Evolutionary conservation across 2,888 invertebrate species (phyloP), one percentile per base, ranked within the genome.

Genomic region (Myopa tessellatipennis): DNA sequence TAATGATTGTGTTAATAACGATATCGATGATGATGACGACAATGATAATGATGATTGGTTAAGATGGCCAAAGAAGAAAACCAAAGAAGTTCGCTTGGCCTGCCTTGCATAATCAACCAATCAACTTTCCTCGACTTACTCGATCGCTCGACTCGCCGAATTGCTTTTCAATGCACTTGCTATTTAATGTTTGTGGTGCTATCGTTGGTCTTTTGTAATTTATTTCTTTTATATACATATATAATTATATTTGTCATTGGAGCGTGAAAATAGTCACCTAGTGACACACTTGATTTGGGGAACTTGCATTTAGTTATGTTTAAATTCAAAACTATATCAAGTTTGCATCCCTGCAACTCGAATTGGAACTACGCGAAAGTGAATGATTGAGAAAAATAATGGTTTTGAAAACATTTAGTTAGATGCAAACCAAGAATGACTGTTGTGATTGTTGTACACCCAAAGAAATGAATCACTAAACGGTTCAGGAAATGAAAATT

Each of bases 241-340:
- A 38, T 34, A 38, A 65, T 34, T 65, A 38, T 38, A 36, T 38
- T 65, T 65, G 65, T 65, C 38, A 65, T 65, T 65, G 38, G 14
- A 38, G 38, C 36, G 16, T 36, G 65, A 36, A 14, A 61, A 61
- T 10, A 26, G 14, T 26, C 3, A 61, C 26, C 26, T 26, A 26
- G 3, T 26, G 26, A n/a, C 14, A 61, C 4, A 26, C 45, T 45
- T 34, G 10, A 26, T 26, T 61, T 18, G 26, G 10, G n/a, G 34
- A 61, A n/a, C 5, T 61, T 18, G 2, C 3, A 26, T 6, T 61
- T 18, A 26, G 10, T 61, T 61, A n/a, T 45, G 7, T 45, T 45
- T 1, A 45, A 45, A 45, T 10, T 26, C n/a, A 26, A 8, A 61
- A 18, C 14, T 61, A 26, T 10, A 61, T 26, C 1, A 34, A 61